phyloP scores from a whole-genome alignment of 2,888 invertebrate genomes.

The Cordilura impudica region DNA sequence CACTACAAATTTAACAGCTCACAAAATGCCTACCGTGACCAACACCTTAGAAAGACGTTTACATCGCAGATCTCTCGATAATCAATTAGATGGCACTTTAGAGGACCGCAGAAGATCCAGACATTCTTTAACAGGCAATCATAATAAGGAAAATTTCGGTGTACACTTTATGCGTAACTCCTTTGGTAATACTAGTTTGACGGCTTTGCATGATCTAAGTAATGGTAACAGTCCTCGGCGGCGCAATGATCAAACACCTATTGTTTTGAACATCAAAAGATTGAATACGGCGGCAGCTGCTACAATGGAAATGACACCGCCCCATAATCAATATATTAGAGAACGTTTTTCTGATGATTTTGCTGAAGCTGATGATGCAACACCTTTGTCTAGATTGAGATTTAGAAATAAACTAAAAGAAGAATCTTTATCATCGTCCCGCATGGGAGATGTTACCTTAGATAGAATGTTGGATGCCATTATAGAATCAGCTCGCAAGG shows the following conservation, averaged over 20 bases:
- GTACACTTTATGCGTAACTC: conserved; percentile 74
- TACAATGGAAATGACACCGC: conserved; percentile 58
- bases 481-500: conserved; percentile 76
- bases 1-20: neutral
- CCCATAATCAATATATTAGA: conserved; percentile 23
- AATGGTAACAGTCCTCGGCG: conserved; percentile 74
- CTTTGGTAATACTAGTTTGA: conserved; percentile 72
- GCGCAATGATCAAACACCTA: conserved; percentile 60
- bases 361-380: conserved; percentile 63
- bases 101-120: conserved; percentile 64
- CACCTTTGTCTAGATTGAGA: conserved; percentile 64
- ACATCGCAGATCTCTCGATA: conserved; percentile 74
- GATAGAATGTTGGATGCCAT: conserved; percentile 78
- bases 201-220: conserved; percentile 75
- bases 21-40: conserved; percentile 74
- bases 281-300: neutral
- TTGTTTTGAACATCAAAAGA: conserved; percentile 57
- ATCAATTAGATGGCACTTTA: conserved; percentile 62
- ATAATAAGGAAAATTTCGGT: conserved; percentile 76
- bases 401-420: conserved; percentile 59
- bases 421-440: conserved; percentile 73
- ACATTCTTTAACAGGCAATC: conserved; percentile 68
- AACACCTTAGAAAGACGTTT: conserved; percentile 69
- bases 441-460: conserved; percentile 76
- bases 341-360: conserved; percentile 65